phyloP scores from a whole-genome alignment of 2,113 vertebrate genomes.

The Maccullochella peelii region DNA sequence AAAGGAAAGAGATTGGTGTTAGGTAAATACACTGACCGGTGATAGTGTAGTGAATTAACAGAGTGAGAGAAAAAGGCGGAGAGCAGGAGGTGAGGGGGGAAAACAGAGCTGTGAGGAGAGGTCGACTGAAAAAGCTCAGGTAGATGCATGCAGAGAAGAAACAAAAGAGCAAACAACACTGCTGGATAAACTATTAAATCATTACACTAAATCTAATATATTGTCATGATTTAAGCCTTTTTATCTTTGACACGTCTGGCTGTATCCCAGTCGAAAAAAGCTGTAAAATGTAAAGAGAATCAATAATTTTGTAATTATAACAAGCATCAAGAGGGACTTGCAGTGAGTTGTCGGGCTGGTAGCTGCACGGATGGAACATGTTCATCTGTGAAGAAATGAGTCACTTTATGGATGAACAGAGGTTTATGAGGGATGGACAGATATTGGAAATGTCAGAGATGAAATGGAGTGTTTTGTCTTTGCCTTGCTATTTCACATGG shows the following conservation, averaged over 20 bases:
- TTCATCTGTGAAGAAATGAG: slow-evolving; percentile 75
- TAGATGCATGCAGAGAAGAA: slow-evolving; percentile 6
- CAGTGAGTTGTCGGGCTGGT: slow-evolving; percentile 26
- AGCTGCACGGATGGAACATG: slow-evolving; percentile 60
- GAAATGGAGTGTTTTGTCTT: slow-evolving; percentile 81
- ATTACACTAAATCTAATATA: background rate
- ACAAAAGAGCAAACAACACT: slow-evolving; percentile 18
- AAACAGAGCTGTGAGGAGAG: slow-evolving; percentile 40
- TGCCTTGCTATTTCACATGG: slow-evolving; percentile 77
- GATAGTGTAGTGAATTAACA: slow-evolving; percentile 76
- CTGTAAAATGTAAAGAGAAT: slow-evolving; percentile 45
- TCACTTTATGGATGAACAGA: slow-evolving; percentile 73
- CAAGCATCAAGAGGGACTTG: slow-evolving; percentile 37
- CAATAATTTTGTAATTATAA: slow-evolving; percentile 53
- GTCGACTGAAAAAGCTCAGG: slow-evolving; percentile 17
- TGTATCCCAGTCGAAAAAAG: background rate
- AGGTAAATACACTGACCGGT: slow-evolving; percentile 77
- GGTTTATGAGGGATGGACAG: slow-evolving; percentile 80
- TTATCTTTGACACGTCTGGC: background rate
- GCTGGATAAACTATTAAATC: background rate
- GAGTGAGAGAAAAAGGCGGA: slow-evolving; percentile 36
- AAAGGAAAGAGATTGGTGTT: slow-evolving; percentile 65
- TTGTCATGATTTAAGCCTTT: background rate
- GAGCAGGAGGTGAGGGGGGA: slow-evolving; percentile 33
- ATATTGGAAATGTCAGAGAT: slow-evolving; percentile 83